Evolutionary conservation across 1,140 invertebrate species (phyloP).

Genomic region (Lordiphosa stackelbergi): DNA sequence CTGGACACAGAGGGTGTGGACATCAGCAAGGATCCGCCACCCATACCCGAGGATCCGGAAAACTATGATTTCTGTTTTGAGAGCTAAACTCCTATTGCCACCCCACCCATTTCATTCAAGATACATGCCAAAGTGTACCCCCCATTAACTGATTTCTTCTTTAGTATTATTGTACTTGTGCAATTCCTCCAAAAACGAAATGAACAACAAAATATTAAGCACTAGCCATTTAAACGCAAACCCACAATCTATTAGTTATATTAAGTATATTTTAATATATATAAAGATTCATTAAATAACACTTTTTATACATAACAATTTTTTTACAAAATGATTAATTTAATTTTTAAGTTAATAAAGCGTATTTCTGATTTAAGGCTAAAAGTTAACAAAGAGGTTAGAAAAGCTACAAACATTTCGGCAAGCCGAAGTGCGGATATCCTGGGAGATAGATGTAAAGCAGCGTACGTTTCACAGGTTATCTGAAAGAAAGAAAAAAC

Average conservation of each 20-base stretch:
- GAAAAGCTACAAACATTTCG: constrained; percentile 36
- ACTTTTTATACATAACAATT: constrained; percentile 59
- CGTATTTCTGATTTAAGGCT: constrained; percentile 48
- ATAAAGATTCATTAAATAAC: constrained; percentile 60
- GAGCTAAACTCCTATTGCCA: constrained; percentile 33
- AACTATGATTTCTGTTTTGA: constrained; percentile 92
- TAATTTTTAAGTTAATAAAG: constrained; percentile 42
- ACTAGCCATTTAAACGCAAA: constrained; percentile 48
- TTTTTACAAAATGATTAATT: constrained; percentile 54
- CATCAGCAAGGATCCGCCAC: constrained; percentile 94
- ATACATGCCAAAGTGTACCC: constrained; percentile 68
- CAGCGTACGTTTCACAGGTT: too few species aligned
- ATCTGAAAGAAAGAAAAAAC: too few species aligned
- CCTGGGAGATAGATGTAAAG: constrained; percentile 4
- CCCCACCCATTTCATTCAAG: constrained; percentile 36
- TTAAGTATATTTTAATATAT: constrained; percentile 44
- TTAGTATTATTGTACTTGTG: constrained; percentile 57
- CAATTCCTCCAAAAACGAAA: constrained; percentile 38
- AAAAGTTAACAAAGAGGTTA: constrained; percentile 16
- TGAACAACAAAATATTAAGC: constrained; percentile 30
- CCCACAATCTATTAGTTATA: constrained; percentile 48
- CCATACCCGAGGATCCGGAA: constrained; percentile 90
- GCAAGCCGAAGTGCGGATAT: constrained; percentile 22
- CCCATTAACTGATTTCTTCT: constrained; percentile 34
- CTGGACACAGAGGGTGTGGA: constrained; percentile 96